Evolutionary conservation across 2,113 vertebrate genomes (phyloP).

Genomic region (Anoura caudifer): DNA sequence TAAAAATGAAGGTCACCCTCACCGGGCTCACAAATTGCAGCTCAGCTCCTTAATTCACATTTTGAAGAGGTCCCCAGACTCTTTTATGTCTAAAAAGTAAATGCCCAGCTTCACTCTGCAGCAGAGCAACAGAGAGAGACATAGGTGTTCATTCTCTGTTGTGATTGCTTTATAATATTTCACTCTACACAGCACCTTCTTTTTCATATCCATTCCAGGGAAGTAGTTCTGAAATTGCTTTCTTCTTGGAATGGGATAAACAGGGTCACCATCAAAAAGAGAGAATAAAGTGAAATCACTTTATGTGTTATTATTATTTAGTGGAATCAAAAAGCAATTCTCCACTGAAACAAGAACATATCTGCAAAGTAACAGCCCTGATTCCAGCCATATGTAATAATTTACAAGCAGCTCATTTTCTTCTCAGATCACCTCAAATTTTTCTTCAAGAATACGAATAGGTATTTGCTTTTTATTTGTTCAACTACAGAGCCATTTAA

Average conservation of each 20-base stretch:
- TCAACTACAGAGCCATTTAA: not conserved
- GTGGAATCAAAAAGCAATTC: not conserved
- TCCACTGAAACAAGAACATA: not conserved
- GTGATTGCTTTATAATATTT: not conserved
- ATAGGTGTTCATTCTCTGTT: not conserved
- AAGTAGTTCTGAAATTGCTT: constrained; percentile 7
- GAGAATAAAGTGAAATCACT: not conserved
- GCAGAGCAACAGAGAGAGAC: not conserved
- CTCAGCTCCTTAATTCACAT: not conserved
- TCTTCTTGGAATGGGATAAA: not conserved
- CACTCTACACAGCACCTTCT: not conserved
- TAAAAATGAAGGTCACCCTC: not conserved
- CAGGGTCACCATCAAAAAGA: not conserved
- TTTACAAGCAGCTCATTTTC: not conserved
- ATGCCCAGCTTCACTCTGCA: not conserved
- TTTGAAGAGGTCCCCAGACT: not conserved
- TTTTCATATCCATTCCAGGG: not conserved
- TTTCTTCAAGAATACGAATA: constrained; percentile 1
- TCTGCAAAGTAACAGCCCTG: not conserved
- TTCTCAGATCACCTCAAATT: not conserved
- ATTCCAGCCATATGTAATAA: not conserved
- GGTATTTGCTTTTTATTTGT: not conserved
- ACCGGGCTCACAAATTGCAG: not conserved
- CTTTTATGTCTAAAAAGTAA: not conserved
- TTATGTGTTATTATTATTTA: not conserved